Base-by-base conservation (phyloP, 2,888 invertebrate species). In the Euzetes globulus region DNA sequence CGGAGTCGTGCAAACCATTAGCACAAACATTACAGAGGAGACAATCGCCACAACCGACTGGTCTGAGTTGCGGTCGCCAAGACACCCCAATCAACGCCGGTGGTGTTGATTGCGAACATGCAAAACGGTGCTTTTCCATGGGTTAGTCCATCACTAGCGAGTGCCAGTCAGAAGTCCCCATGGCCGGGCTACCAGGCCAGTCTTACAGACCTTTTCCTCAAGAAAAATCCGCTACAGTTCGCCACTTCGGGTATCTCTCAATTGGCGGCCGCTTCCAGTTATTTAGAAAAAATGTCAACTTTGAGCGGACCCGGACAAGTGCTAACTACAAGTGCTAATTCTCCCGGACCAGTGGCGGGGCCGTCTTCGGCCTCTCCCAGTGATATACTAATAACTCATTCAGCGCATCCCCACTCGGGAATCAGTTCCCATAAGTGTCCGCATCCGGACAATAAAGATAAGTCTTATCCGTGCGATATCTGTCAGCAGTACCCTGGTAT, bases 61-160 rank as follows among this genome's bases (percentile, higher is more conserved):
- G 33, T 33, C 33, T 33, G 33, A 33, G 33, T 33, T 33, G 33
- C 33, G 33, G 33, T 33, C 33, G 33, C 33, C 5, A 33, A 33
- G 33, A 33, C 33, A 55, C 25, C 25, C 19, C 55, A 55, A 25
- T 55, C 55, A 55, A 25, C 55, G 11, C 55, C 55, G 3, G 55
- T 22, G 55, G 55, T 55, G 55, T 55, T 55, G 63, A 37, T 63
- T 33, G 55, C n/a, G 52, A 77, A 33, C 74, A 78, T 78, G 78
- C 78, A 78, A 77, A 78, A 78, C 77, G 78, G 78, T 72, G 76
- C 78, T 71, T 78, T 78, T 76, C 78, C 78, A 47, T 78, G 78
- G 78, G 78, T 78, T 75, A 75, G 77, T 27, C 75, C 78, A 25
- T 77, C 78, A 47, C 74, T 78, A 13, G 63, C 63, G 17, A 75